A percentile compares a stretch with the other conserved stretches of the same genome.
phyloP scores from a whole-genome alignment of 2,797 vertebrate species.

The Nyctibius grandis region DNA sequence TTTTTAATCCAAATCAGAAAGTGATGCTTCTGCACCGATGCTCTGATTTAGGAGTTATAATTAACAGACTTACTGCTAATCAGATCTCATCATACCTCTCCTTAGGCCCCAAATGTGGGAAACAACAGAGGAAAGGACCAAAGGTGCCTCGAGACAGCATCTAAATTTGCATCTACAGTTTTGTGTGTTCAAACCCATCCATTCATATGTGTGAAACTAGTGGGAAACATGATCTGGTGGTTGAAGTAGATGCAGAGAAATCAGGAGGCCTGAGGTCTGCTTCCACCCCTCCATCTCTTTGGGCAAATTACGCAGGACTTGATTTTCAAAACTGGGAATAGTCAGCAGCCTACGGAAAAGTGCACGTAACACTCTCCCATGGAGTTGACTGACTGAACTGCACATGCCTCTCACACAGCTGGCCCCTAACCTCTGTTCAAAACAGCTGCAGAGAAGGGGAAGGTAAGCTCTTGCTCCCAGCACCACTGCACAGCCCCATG shows the following conservation, averaged over 20 bases:
- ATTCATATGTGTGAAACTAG: not conserved
- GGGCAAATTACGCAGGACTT: not conserved
- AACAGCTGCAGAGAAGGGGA: not conserved
- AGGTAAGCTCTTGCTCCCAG: not conserved
- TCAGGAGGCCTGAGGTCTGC: not conserved
- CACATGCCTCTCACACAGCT: not conserved
- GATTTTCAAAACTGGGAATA: not conserved
- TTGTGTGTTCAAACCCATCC: not conserved
- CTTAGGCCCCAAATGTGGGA: conserved; percentile 2
- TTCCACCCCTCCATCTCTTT: not conserved
- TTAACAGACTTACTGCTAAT: conserved; percentile 74
- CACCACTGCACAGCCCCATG: accelerated
- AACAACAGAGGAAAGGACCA: conserved; percentile 29
- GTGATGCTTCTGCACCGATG: conserved; percentile 60
- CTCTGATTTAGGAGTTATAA: conserved; percentile 68
- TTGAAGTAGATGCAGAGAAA: not conserved
- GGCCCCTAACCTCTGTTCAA: not conserved
- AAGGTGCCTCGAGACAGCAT: conserved; percentile 12
- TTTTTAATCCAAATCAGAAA: conserved; percentile 72
- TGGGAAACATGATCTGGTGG: not conserved
- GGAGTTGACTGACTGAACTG: not conserved
- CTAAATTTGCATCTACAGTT: not conserved
- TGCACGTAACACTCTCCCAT: accelerated
- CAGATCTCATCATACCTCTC: conserved; percentile 54
- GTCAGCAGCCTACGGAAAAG: not conserved